These are phyloP conservation scores for Sylvilagus floridanus DNA, from an alignment of 2,797 vertebrate genomes.

Conservation along the genomic window DNA sequence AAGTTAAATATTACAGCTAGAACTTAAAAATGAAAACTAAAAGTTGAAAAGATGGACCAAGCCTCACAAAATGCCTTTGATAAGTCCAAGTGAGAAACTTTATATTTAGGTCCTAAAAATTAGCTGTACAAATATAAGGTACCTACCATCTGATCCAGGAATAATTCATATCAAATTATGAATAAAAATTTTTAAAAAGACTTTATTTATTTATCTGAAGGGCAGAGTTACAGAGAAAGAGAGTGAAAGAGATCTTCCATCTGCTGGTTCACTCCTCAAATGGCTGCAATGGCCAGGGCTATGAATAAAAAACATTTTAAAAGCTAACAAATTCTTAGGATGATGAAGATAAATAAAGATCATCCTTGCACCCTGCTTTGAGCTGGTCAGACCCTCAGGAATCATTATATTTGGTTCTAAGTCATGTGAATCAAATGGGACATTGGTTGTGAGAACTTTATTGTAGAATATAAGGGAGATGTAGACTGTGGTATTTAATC, in stretches of 20 bases:
- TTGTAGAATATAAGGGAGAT: not conserved
- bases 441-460: not conserved
- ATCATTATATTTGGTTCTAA: not conserved
- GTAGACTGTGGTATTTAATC: not conserved
- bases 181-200: not conserved
- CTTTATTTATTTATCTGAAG: too few species aligned
- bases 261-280: too few species aligned
- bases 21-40: not conserved
- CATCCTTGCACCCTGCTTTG: not conserved
- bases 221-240: too few species aligned
- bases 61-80: not conserved
- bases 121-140: not conserved
- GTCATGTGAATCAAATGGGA: not conserved
- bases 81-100: not conserved
- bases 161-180: conserved; percentile 23
- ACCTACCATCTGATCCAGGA: conserved; percentile 7
- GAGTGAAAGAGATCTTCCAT: too few species aligned
- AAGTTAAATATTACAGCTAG: not conserved
- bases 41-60: not conserved
- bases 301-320: not conserved
- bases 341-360: not conserved
- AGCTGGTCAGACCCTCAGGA: not conserved
- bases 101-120: conserved; percentile 37
- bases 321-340: not conserved
- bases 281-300: too few species aligned